A percentile compares a stretch with the other conserved stretches of the same genome.
phyloP scores from a whole-genome alignment of 2,113 vertebrate genomes.

The Zosterops borbonicus region DNA sequence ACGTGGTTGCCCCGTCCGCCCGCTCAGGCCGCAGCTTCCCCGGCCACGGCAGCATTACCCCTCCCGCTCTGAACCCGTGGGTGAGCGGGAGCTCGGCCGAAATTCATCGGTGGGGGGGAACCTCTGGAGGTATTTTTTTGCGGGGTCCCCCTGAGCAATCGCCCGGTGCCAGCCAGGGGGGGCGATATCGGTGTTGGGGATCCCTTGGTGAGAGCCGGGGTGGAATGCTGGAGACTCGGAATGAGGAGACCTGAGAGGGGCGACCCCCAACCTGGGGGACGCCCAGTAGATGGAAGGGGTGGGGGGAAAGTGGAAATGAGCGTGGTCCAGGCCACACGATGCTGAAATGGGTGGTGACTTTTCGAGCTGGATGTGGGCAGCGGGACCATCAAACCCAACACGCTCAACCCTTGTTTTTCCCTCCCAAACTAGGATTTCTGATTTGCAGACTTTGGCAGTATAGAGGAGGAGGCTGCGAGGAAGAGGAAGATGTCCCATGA shows the following conservation, averaged over 20 bases:
- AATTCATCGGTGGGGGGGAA: neutral
- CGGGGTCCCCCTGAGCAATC: neutral
- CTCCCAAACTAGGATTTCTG: neutral
- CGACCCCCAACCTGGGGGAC: too few relatives aligned
- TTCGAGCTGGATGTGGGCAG: neutral
- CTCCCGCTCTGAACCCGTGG: neutral
- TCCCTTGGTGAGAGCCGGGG: neutral
- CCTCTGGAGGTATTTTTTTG: neutral
- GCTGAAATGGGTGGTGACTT: neutral
- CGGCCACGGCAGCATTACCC: too few relatives aligned
- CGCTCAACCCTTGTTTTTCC: neutral
- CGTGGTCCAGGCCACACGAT: accelerated
- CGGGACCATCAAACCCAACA: neutral
- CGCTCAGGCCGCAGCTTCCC: neutral
- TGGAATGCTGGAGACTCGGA: neutral
- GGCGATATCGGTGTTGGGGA: neutral
- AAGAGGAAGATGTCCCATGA: neutral
- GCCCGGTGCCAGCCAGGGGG: neutral
- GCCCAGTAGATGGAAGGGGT: neutral
- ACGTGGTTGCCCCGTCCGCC: neutral
- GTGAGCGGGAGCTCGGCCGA: neutral
- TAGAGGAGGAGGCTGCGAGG: neutral
- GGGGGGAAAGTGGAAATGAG: neutral
- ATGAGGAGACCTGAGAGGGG: neutral
- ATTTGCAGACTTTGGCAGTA: neutral